Evolutionary conservation across 1,140 invertebrate species (phyloP).

Genomic region (Hypothenemus hampei): DNA sequence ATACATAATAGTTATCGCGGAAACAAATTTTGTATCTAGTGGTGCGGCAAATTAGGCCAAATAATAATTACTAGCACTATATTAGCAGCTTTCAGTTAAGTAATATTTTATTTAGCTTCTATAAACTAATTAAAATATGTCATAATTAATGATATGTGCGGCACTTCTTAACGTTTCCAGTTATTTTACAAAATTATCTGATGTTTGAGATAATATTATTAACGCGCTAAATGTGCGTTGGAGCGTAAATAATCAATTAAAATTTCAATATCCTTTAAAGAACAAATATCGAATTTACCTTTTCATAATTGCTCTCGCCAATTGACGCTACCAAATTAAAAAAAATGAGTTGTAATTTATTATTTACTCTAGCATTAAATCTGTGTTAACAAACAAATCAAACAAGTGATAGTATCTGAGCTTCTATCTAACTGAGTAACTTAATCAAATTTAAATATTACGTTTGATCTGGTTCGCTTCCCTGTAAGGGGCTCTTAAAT

Average conservation of each 20-base stretch:
- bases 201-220: constrained; percentile 1
- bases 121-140: constrained; percentile 8
- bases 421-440: constrained; percentile 22
- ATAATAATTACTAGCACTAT: constrained; percentile 5
- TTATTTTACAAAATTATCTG: not conserved
- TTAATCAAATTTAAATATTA: constrained; percentile 28
- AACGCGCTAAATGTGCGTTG: constrained; percentile 2
- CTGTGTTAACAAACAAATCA: constrained; percentile 28
- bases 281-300: constrained; percentile 6
- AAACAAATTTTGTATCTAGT: too few species aligned
- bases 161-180: not conserved
- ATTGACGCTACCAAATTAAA: constrained; percentile 18
- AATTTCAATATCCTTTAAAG: too few species aligned
- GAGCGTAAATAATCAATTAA: constrained; percentile 13
- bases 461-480: too few species aligned
- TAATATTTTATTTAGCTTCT: constrained; percentile 1
- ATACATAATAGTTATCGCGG: too few species aligned
- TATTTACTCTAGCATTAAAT: constrained; percentile 26
- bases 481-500: too few species aligned
- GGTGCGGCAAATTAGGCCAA: constrained; percentile 9
- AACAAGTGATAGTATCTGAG: constrained; percentile 18
- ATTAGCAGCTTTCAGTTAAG: not conserved
- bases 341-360: constrained; percentile 27
- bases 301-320: constrained; percentile 7
- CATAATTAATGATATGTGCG: not conserved